Evolutionary conservation across 2,113 vertebrate species (phyloP), one percentile per base, ranked within the genome.

Genomic region (Anguilla japonica): DNA sequence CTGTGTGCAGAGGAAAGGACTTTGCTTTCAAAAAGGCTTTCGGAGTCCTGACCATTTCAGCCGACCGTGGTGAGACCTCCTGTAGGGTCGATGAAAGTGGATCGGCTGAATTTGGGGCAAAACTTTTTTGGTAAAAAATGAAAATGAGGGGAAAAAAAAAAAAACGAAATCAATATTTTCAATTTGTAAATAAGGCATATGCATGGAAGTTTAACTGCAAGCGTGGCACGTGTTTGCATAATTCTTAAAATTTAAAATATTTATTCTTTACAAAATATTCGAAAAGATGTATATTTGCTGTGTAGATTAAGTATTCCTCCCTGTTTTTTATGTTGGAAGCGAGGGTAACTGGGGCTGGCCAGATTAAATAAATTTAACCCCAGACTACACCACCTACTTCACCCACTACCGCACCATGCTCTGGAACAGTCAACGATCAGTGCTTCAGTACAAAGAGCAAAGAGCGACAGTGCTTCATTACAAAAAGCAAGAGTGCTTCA

Each of bases 181-280:
- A 97, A 98, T 97, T 98, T 99, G 97, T 99, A 99, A 97, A 99
- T 99, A 99, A 96, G 94, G 96, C 98, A 98, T 98, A 97, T 97
- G 97, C 98, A 99, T 99, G 98, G 96, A 97, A 97, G 93, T 94
- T 92, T 91, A 94, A 96, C 95, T 96, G 96, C 97, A 98, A 97
- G 97, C 95, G 97, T 98, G 98, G 97, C 97, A 99, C 97, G 97
- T 98, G 97, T 98, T 98, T 98, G 97, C 97, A 98, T 98, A 96
- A 97, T 98, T 97, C 99, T 97, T 97, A 97, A 53, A 91, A 97
- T 96, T 93, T 96, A 97, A 96, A 96, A 98, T 99, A 99, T 99
- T 99, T 99, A 99, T 99, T 99, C 97, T 98, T 99, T 97, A 96
- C 96, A 96, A 75, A 95, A 96, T 96, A 97, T 96, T 96, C 92